Base-by-base conservation (phyloP, 2,888 invertebrate species). In the Caenorhabditis drosophilae region DNA sequence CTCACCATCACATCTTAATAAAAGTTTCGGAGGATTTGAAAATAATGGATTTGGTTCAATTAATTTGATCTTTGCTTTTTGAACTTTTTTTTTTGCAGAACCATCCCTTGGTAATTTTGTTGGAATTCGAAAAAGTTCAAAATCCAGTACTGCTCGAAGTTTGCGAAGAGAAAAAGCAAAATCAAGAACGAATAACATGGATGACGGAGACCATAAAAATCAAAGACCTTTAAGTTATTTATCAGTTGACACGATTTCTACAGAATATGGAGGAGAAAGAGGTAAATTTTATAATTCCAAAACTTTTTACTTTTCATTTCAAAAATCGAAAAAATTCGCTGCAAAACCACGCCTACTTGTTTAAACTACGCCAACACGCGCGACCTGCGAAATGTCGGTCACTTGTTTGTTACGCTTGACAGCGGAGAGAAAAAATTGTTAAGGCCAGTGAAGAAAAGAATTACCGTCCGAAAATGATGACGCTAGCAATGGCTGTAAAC, bases 21-120 rank as follows among this genome's bases (percentile, higher is more conserved):
- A 60, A 27, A 60, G 60, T 53, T 66, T 66, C 34, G 60, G 66
- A n/a, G 66, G 60, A 6, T 66, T 66, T 45, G 66, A 66, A 7
- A 52, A 60, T 23, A 52, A 55, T 25, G 34, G 11, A 31, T 55
- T 46, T 42, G 66, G 66, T 56, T 4, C 6, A 40, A 35, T 35
- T 0, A n/a, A 20, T 3, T 23, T 31, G n/a, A n/a, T n/a, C 9
- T 34, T 20, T 16, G 1, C 20, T 20, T 4, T 3, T 41, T 40
- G 9, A 22, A 49, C 7, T 7, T 4, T 1, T 6, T 0, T 12
- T 31, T 51, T 61, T 51, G 27, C 50, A 54, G 55, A 40, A 48
- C 42, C 25, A 56, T 2, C 55, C 53, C 4, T 53, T 48, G 6
- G 34, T 23, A 4, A 35, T 53, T 35, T 54, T 52, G 56, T 57